phyloP scores from a whole-genome alignment of 2,797 vertebrate species.

The Rhabdophis nuchalis region DNA sequence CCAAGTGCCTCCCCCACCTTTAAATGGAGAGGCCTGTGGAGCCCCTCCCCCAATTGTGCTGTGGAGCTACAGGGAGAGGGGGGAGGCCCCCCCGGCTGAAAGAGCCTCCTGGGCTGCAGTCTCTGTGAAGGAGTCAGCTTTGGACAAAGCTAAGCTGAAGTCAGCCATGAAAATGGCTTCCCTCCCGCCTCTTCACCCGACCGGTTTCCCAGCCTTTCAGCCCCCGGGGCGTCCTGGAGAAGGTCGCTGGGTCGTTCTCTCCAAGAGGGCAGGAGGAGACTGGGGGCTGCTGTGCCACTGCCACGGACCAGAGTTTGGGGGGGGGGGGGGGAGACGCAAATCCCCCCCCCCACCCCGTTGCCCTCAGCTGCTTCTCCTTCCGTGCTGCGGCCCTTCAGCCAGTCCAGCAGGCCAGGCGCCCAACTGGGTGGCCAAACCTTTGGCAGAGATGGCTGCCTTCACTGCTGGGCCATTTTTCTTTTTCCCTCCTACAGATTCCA shows the following conservation, averaged over 20 bases:
- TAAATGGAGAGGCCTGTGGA: background rate
- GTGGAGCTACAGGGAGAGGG: background rate
- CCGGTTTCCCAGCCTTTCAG: background rate
- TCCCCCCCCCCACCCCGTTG: accelerated
- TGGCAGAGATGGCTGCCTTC: background rate
- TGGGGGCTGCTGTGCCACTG: background rate
- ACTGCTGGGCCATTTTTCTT: background rate
- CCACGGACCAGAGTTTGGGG: background rate
- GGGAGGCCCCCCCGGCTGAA: background rate
- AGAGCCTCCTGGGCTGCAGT: background rate
- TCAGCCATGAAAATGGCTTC: background rate
- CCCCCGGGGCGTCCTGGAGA: background rate
- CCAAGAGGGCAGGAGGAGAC: background rate
- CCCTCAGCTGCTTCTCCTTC: background rate
- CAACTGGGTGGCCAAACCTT: background rate
- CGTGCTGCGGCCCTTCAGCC: background rate
- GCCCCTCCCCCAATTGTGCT: background rate
- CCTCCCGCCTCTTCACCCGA: background rate
- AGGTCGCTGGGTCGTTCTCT: background rate
- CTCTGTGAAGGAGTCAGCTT: background rate
- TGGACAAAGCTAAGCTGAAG: background rate
- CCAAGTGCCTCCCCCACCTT: too few relatives aligned
- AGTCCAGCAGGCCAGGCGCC: background rate
- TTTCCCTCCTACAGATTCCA: background rate
- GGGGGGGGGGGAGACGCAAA: background rate